These are phyloP conservation scores for Ectemnius cavifrons DNA, from an alignment of 2,888 invertebrate species.

Conservation along the genomic window DNA sequence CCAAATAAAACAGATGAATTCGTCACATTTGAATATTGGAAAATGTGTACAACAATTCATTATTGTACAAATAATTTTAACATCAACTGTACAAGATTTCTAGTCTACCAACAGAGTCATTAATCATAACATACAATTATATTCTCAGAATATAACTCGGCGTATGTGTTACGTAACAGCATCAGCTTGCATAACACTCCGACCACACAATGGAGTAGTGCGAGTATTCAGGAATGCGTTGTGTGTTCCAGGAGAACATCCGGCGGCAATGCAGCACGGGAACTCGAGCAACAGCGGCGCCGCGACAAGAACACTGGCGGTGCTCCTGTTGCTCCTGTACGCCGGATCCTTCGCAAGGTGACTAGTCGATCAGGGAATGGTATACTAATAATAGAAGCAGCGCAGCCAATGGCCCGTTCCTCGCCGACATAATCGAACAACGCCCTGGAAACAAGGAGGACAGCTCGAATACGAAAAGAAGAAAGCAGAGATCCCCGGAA, in stretches of 20 bases:
- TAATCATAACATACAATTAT: too few relatives aligned
- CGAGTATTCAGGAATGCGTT: constrained; percentile 17
- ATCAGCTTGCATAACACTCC: too few relatives aligned
- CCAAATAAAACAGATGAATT: too few relatives aligned
- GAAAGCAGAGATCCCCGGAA: constrained; percentile 12
- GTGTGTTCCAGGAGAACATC: constrained; percentile 78
- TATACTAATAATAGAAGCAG: constrained; percentile 43
- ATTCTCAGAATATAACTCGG: too few relatives aligned
- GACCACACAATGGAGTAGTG: too few relatives aligned
- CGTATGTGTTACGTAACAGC: too few relatives aligned
- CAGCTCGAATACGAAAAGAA: not conserved
- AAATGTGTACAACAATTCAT: too few relatives aligned
- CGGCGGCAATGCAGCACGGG: constrained; percentile 80
- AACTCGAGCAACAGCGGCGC: constrained; percentile 77
- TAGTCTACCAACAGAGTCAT: too few relatives aligned
- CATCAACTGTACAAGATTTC: too few relatives aligned
- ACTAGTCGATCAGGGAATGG: constrained; percentile 67
- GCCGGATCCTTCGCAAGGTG: constrained; percentile 75
- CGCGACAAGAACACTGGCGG: constrained; percentile 72
- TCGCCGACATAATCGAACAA: constrained; percentile 34
- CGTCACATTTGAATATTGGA: too few relatives aligned
- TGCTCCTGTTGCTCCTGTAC: constrained; percentile 71
- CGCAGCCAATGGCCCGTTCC: constrained; percentile 35
- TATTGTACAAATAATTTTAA: too few relatives aligned
- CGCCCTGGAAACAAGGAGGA: not conserved